Percentiles rank a stretch among this genome's conserved stretches.
Evolutionary conservation across 2,888 invertebrate species (phyloP).

Genomic region (Pheosia gnoma): DNA sequence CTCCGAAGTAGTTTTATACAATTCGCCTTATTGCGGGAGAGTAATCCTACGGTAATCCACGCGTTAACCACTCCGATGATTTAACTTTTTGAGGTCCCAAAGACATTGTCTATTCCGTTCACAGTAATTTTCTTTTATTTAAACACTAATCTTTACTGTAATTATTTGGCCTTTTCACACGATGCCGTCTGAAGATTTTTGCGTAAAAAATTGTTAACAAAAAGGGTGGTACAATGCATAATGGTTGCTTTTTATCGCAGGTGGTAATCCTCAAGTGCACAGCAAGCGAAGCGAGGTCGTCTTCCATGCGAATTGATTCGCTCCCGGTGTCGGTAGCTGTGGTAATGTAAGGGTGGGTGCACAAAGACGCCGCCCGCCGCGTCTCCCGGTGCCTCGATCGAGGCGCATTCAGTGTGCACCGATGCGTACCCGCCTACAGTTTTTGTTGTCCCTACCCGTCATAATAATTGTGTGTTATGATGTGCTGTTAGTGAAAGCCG

Average conservation of each 20-base stretch:
- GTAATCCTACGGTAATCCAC: conserved; percentile 9
- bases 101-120: conserved; percentile 54
- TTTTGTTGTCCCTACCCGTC: conserved; percentile 59
- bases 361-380: conserved; percentile 66
- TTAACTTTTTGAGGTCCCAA: conserved; percentile 39
- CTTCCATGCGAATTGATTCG: conserved; percentile 63
- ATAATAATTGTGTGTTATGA: conserved; percentile 65
- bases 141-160: conserved; percentile 54
- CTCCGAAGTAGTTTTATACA: conserved; percentile 19
- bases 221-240: conserved; percentile 55
- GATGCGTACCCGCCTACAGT: conserved; percentile 51
- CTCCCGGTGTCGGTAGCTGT: conserved; percentile 57
- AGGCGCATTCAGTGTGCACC: conserved; percentile 42
- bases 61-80: not conserved
- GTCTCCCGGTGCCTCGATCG: conserved; percentile 21
- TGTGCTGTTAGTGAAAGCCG: conserved; percentile 53
- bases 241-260: conserved; percentile 68
- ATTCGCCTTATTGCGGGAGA: conserved; percentile 26
- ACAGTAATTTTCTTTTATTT: conserved; percentile 54
- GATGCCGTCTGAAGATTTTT: conserved; percentile 36
- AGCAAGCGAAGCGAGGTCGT: conserved; percentile 63
- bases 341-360: conserved; percentile 52
- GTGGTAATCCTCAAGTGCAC: conserved; percentile 78
- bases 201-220: conserved; percentile 62
- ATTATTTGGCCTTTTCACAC: conserved; percentile 55